Conservation (phyloP, 2,888 invertebrate species). For the Alloplasta piceator region DNA sequence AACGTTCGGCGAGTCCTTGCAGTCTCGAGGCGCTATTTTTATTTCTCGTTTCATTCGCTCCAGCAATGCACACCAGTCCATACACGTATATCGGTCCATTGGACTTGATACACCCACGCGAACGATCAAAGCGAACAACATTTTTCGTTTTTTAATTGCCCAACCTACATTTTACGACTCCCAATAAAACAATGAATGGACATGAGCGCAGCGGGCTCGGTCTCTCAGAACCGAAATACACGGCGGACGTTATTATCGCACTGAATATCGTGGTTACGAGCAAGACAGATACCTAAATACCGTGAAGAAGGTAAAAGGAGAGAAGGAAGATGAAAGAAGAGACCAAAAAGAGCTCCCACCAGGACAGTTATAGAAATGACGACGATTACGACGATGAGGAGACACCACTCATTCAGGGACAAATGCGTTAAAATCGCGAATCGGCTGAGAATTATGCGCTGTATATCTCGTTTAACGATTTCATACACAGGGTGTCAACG, state of each 20-base stretch:
- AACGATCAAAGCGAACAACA: slow-evolving; percentile 72
- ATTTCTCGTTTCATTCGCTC: neutral
- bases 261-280: slow-evolving; percentile 8
- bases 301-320: slow-evolving; percentile 13
- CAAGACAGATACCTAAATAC: slow-evolving; percentile 19
- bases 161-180: slow-evolving; percentile 75
- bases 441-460: slow-evolving; percentile 38
- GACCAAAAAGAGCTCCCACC: neutral
- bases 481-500: slow-evolving; percentile 43
- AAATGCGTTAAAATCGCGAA: slow-evolving; percentile 33
- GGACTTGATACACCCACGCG: slow-evolving; percentile 70
- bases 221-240: slow-evolving; percentile 42
- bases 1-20: neutral
- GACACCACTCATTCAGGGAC: slow-evolving; percentile 30
- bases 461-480: slow-evolving; percentile 56
- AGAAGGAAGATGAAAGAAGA: slow-evolving; percentile 14
- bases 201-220: slow-evolving; percentile 67
- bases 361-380: slow-evolving; percentile 40
- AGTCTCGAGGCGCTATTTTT: slow-evolving; percentile 1
- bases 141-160: slow-evolving; percentile 79
- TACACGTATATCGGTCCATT: neutral
- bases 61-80: neutral
- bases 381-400: slow-evolving; percentile 47
- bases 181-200: slow-evolving; percentile 81
- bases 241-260: slow-evolving; percentile 36